Evolutionary conservation across 2,888 invertebrate species (phyloP).

Genomic region (Abrostola tripartita): DNA sequence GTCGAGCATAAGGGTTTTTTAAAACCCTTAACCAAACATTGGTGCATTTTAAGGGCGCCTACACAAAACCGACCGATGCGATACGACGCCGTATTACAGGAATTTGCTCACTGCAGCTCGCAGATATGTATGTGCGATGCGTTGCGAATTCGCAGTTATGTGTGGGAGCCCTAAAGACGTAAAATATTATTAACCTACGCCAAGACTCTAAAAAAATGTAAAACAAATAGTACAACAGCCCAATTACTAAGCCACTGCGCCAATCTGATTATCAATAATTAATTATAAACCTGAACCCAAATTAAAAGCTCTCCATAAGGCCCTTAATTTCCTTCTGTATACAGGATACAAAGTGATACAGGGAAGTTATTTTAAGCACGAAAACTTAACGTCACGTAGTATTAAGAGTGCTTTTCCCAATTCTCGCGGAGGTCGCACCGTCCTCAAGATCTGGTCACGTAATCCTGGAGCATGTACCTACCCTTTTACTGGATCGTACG

Average conservation of each 20-base stretch:
- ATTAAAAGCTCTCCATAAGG: neutral
- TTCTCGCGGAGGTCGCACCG: conserved; percentile 52
- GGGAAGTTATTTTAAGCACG: conserved; percentile 49
- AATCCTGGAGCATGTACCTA: conserved; percentile 43
- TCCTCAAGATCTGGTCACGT: conserved; percentile 57
- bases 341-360: conserved; percentile 18
- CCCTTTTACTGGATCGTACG: conserved; percentile 55
- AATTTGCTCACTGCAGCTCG: too few relatives aligned
- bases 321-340: conserved; percentile 25
- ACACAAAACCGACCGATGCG: too few relatives aligned
- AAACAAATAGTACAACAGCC: neutral
- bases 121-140: too few relatives aligned
- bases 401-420: conserved; percentile 59
- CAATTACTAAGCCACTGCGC: too few relatives aligned
- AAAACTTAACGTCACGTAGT: conserved; percentile 55
- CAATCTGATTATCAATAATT: too few relatives aligned
- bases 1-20: too few relatives aligned
- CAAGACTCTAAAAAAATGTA: neutral
- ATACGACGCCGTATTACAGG: too few relatives aligned
- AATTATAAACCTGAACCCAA: neutral
- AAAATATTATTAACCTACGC: too few relatives aligned
- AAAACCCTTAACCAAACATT: too few relatives aligned
- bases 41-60: too few relatives aligned
- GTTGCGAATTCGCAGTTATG: too few relatives aligned
- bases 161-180: too few relatives aligned